Conservation (phyloP, 1,140 invertebrate genomes). For the Sipha flava region DNA sequence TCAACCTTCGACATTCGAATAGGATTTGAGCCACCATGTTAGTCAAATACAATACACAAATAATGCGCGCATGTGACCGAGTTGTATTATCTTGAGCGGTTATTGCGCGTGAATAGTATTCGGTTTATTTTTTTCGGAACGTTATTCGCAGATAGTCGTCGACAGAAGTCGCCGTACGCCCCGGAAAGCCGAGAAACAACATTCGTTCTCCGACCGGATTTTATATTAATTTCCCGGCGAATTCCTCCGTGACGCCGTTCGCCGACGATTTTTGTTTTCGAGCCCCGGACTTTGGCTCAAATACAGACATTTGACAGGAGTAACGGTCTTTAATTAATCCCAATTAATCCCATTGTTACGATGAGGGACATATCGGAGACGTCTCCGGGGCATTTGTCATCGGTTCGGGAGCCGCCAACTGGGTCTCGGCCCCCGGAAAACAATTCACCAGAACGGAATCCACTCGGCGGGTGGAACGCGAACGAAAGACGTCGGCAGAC, state of each 20-base stretch:
- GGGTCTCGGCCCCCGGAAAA: not conserved
- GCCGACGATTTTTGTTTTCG: not conserved
- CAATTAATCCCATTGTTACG: constrained; percentile 29
- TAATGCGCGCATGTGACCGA: too few species aligned
- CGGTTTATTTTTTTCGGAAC: too few species aligned
- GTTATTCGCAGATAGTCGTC: too few species aligned
- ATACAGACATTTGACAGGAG: not conserved
- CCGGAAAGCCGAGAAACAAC: not conserved
- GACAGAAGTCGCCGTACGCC: too few species aligned
- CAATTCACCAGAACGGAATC: not conserved
- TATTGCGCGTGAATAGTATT: too few species aligned
- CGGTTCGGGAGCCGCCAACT: not conserved
- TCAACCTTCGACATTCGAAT: too few species aligned
- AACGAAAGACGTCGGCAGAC: not conserved
- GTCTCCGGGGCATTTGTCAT: constrained; percentile 26
- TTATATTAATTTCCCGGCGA: not conserved
- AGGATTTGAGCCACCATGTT: too few species aligned
- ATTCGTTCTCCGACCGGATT: not conserved
- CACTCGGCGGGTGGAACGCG: not conserved
- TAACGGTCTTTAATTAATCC: constrained; percentile 24
- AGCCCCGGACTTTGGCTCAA: not conserved
- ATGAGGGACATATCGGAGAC: constrained; percentile 17
- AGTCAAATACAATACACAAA: too few species aligned
- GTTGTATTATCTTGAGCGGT: too few species aligned
- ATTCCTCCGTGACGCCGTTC: not conserved